Evolutionary conservation across 2,797 vertebrate genomes (phyloP).

Genomic region (Epinephelus awoara): DNA sequence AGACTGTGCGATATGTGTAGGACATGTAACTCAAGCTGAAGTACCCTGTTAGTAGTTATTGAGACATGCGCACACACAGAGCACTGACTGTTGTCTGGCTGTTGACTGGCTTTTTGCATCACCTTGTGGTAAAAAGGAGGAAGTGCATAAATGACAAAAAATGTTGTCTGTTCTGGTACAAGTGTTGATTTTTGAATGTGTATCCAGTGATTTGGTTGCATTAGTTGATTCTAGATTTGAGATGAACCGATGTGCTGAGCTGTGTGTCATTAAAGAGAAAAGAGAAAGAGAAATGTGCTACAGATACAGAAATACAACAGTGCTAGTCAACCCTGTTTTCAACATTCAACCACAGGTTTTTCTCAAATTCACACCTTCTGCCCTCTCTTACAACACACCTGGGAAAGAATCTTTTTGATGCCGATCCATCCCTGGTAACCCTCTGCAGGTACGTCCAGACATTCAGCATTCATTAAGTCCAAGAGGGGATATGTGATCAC

Average conservation of each 20-base stretch:
- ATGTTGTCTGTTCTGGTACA: not conserved
- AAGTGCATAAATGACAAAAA: not conserved
- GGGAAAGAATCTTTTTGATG: no score
- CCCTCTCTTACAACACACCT: no score
- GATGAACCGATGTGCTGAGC: not conserved
- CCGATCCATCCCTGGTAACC: no score
- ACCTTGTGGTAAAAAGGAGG: slow-evolving; percentile 43
- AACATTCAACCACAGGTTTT: no score
- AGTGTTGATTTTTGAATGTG: not conserved
- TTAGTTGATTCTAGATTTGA: not conserved
- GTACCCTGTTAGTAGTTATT: no score
- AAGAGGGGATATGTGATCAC: no score
- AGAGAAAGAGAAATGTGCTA: not conserved
- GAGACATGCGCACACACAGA: not conserved
- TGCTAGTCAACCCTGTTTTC: no score
- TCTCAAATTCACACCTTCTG: no score
- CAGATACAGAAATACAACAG: not conserved
- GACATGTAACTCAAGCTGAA: not conserved
- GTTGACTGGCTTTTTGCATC: slow-evolving; percentile 36
- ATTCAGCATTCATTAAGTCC: no score
- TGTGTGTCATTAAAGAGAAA: not conserved
- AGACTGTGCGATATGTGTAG: no score
- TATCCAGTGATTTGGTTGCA: no score
- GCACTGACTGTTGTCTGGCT: not conserved
- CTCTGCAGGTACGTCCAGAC: no score